These are phyloP conservation scores for Bufotes viridis DNA, from an alignment of 2,797 vertebrate species.

Conservation along the genomic window DNA sequence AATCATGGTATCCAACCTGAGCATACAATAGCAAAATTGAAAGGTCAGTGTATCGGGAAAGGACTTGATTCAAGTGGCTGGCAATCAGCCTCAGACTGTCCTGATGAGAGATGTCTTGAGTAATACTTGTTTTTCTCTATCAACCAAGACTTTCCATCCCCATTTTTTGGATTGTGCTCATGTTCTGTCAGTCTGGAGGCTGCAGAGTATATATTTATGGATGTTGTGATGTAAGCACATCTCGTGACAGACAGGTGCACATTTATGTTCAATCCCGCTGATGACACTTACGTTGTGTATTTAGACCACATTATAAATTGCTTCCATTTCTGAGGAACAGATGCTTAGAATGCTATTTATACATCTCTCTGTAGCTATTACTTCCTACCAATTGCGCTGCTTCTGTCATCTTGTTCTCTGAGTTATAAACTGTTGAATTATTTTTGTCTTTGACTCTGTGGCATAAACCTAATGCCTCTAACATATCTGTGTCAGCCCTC, in stretches of 20 bases:
- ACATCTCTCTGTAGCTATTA: neutral
- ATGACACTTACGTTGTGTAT: neutral
- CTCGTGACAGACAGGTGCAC: constrained; percentile 21
- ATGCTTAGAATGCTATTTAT: neutral
- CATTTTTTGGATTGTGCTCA: neutral
- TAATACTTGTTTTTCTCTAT: no score
- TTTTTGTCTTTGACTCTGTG: neutral
- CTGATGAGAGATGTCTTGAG: neutral
- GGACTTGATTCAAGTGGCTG: neutral
- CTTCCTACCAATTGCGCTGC: neutral
- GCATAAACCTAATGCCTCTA: neutral
- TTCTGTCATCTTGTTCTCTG: neutral
- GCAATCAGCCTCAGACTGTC: neutral
- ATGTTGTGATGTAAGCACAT: neutral
- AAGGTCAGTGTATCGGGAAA: neutral
- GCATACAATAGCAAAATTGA: neutral
- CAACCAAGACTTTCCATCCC: neutral
- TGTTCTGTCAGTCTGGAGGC: neutral
- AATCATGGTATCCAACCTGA: neutral
- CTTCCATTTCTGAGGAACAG: constrained; percentile 13
- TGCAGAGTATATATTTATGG: neutral
- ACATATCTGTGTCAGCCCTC: neutral
- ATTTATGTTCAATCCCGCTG: constrained; percentile 15
- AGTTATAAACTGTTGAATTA: neutral
- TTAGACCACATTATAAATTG: constrained; percentile 5